Evolutionary conservation across 2,797 vertebrate species (phyloP), one percentile per base, ranked within the genome.

Genomic region (Cyprinodon diabolis): DNA sequence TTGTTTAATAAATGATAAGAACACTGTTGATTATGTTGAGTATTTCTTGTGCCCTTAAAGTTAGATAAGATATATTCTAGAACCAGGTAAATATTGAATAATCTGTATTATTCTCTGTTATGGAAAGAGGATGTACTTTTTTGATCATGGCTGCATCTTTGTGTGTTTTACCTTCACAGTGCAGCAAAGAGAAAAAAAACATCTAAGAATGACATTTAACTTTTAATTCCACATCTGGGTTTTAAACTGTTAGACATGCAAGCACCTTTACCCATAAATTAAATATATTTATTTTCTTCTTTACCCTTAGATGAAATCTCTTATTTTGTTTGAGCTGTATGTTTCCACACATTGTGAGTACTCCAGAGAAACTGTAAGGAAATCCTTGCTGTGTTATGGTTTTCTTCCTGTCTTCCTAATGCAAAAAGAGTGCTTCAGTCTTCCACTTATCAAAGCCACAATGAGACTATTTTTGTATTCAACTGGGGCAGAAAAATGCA

Each of bases 401-500:
- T 86, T 85, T 51, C 69, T 87, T 75, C 89, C 80, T 62, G 93
- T 94, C 93, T 94, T 95, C 93, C 92, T 93, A 93, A 92, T 88
- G 86, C 88, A 89, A 91, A 93, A 90, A 89, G 82, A 91, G 86
- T 89, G 86, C 91, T 93, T 91, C 80, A 89, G 94, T 95, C 94
- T 95, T 95, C 94, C 95, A 94, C 87, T 89, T 91, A 79, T 87
- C 86, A 94, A 93, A 93, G 92, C 92, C 92, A 94, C 91, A 90
- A 93, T 90, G 89, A 95, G 90, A 93, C 89, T 94, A 93, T 95
- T 95, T 95, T 94, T 94, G 74, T 95, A 93, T 84, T 81, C 81
- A 86, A 85, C 87, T 25, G 71, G 75, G 88, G 88, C 89, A 87
- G 91, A 89, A 87, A 87, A 88, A 90, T 86, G 87, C 86, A 87